These are phyloP conservation scores for Drosophila lacertosa DNA, from an alignment of 1,140 invertebrate species.

Conservation along the genomic window DNA sequence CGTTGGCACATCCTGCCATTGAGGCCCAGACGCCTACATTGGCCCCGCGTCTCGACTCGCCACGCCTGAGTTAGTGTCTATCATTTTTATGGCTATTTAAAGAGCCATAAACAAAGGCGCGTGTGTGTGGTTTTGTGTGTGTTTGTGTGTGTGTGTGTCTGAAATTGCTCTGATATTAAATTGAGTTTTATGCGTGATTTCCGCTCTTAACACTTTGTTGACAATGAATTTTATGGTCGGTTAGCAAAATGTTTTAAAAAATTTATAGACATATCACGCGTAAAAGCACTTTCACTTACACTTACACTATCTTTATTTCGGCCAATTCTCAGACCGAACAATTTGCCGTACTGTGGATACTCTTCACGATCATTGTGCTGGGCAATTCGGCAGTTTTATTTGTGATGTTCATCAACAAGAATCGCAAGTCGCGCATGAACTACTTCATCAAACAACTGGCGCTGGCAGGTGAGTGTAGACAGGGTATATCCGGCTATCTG, in stretches of 20 bases:
- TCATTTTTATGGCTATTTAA: constrained; percentile 79
- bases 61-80: constrained; percentile 52
- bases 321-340: constrained; percentile 94
- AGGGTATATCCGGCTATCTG: not conserved
- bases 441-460: constrained; percentile 98
- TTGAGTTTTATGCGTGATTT: constrained; percentile 78
- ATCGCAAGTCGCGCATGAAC: constrained; percentile 96
- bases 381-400: constrained; percentile 95
- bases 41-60: not conserved
- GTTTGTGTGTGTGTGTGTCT: constrained; percentile 6
- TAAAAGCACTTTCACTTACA: not conserved
- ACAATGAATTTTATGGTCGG: constrained; percentile 61
- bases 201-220: constrained; percentile 76
- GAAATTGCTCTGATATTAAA: constrained; percentile 61
- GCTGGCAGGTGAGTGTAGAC: constrained; percentile 89
- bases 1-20: constrained; percentile 66
- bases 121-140: constrained; percentile 22
- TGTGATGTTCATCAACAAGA: constrained; percentile 92
- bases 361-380: constrained; percentile 94
- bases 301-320: not conserved
- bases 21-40: constrained; percentile 29
- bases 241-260: constrained; percentile 59
- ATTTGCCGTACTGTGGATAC: constrained; percentile 93
- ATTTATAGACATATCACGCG: constrained; percentile 3
- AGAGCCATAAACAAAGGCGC: constrained; percentile 58